A percentile compares a stretch with the other conserved stretches of the same genome.
phyloP scores from a whole-genome alignment of 2,797 vertebrate species.

The Bradypodion pumilum region DNA sequence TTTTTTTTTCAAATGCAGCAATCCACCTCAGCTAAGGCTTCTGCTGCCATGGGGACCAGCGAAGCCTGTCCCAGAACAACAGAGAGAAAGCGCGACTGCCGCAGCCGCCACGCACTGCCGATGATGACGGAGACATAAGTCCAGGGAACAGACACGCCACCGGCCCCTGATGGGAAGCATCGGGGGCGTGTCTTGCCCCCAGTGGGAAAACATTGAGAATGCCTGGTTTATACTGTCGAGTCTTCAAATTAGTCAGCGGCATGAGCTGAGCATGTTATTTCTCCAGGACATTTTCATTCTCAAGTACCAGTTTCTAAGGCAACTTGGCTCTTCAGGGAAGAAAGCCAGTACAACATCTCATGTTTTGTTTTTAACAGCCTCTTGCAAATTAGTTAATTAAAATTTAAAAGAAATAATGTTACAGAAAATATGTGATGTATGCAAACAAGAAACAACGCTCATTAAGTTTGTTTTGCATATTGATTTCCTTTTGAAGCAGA shows the following conservation, averaged over 20 bases:
- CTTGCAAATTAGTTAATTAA: slow-evolving; percentile 7
- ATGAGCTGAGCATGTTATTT: neutral
- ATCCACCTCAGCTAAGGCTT: too few species aligned
- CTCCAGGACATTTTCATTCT: neutral
- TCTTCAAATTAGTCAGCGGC: neutral
- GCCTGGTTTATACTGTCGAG: neutral
- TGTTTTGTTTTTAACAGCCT: neutral
- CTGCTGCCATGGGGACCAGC: too few species aligned
- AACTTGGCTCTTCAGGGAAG: slow-evolving; percentile 3
- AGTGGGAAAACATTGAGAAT: too few species aligned
- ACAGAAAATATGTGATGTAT: neutral
- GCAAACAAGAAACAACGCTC: neutral
- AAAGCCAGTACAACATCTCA: neutral
- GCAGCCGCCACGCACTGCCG: too few species aligned
- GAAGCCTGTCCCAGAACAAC: too few species aligned
- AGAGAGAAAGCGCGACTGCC: too few species aligned
- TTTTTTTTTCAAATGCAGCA: too few species aligned
- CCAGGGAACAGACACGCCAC: too few species aligned
- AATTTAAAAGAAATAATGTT: neutral
- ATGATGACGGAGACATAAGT: too few species aligned
- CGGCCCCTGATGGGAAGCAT: too few species aligned
- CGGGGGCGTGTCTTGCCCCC: too few species aligned
- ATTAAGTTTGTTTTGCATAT: neutral
- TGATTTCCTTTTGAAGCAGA: neutral
- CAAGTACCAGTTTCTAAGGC: slow-evolving; percentile 23